Percentiles rank a stretch among this genome's conserved stretches.
These are phyloP conservation scores for Tuberolachnus salignus DNA, from an alignment of 2,888 invertebrate species.

Conservation along the genomic window DNA sequence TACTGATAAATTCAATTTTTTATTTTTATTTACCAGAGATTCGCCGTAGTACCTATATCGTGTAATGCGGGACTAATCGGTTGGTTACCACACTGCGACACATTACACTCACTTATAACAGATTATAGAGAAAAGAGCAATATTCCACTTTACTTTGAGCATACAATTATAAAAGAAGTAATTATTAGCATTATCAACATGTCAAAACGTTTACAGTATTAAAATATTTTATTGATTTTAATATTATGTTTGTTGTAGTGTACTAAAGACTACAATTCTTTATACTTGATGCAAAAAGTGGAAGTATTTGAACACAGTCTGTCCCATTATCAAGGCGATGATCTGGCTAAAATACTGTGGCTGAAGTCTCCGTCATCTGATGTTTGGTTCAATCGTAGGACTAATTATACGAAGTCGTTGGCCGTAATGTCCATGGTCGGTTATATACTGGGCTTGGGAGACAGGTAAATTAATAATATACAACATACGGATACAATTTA, in stretches of 20 bases:
- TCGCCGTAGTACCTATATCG: constrained; percentile 96
- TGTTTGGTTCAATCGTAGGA: constrained; percentile 98
- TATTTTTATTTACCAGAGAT: constrained; percentile 69
- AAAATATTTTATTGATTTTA: constrained; percentile 21
- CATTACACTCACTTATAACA: constrained; percentile 92
- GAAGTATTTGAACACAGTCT: constrained; percentile 99
- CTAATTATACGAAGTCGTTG: constrained; percentile 96
- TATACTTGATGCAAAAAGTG: constrained; percentile 96
- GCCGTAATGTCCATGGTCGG: constrained; percentile 99
- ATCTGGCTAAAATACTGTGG: constrained; percentile 93
- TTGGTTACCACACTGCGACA: constrained; percentile 99
- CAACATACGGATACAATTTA: too few relatives aligned
- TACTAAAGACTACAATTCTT: constrained; percentile 95
- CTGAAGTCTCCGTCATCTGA: constrained; percentile 96
- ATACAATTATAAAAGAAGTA: constrained; percentile 98
- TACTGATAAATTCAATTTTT: constrained; percentile 9
- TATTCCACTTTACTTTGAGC: constrained; percentile 94
- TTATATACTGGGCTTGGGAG: constrained; percentile 96
- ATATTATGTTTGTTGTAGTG: constrained; percentile 67
- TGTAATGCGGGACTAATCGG: constrained; percentile 98
- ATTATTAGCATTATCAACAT: too few relatives aligned
- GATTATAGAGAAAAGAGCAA: constrained; percentile 99
- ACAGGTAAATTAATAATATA: constrained; percentile 67
- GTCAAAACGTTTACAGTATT: too few relatives aligned
- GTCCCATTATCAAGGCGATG: constrained; percentile 92